Conservation (phyloP, 2,888 invertebrate species). For the Stegophylla sp. region DNA sequence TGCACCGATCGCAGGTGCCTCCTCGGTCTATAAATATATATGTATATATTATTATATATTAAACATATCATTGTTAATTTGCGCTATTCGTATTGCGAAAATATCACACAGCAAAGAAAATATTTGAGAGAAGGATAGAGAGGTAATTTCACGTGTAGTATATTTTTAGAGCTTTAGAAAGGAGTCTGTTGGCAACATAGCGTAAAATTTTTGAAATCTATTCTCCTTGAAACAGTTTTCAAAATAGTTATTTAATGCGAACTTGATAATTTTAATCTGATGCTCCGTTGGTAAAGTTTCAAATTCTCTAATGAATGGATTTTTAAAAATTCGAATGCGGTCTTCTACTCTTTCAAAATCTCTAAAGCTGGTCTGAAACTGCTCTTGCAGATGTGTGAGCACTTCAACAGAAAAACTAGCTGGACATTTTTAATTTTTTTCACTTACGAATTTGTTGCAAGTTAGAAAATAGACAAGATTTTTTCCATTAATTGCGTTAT, state of each 20-base stretch:
- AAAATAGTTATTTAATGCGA: conserved; percentile 1
- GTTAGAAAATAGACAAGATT: no score
- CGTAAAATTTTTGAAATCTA: not conserved
- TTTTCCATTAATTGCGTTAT: no score
- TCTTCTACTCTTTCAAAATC: not conserved
- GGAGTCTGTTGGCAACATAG: not conserved
- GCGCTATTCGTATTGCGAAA: no score
- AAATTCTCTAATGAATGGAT: not conserved
- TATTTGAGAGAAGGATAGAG: no score
- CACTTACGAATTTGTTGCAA: no score
- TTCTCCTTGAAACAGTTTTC: not conserved
- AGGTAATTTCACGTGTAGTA: not conserved
- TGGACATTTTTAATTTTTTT: no score
- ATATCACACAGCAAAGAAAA: no score
- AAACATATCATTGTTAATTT: no score
- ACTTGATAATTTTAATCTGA: not conserved
- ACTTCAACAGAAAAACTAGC: conserved; percentile 20
- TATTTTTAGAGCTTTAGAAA: conserved; percentile 14
- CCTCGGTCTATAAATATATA: no score
- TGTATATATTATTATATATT: no score
- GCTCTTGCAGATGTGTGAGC: not conserved
- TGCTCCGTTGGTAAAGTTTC: conserved; percentile 3
- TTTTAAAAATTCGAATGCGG: conserved; percentile 2
- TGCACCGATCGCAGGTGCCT: no score
- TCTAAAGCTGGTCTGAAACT: conserved; percentile 17